phyloP scores from a whole-genome alignment of 2,113 vertebrate species.

The Formicarius rufipectus region DNA sequence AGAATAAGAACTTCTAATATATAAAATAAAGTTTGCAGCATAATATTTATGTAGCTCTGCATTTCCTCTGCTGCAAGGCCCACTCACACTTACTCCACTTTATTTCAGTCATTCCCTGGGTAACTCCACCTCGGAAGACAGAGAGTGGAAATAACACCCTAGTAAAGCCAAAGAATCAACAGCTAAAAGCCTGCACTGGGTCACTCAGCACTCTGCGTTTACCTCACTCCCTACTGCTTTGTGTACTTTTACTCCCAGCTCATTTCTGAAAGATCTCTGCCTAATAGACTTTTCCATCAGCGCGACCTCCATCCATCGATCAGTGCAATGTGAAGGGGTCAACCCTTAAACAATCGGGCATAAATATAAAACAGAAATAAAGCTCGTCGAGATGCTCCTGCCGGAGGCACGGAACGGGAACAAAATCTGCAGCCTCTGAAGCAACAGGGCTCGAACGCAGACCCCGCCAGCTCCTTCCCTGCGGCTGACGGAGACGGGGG shows the following conservation, averaged over 20 bases:
- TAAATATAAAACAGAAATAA: neutral
- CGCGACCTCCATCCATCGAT: neutral
- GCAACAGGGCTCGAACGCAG: neutral
- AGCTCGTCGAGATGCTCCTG: neutral
- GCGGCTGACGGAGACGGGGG: neutral
- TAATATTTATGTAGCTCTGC: fast-evolving
- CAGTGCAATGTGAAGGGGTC: fast-evolving
- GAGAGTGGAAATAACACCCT: neutral
- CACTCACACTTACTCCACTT: neutral
- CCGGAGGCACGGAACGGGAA: neutral
- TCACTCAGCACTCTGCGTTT: neutral
- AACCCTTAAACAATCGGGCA: neutral
- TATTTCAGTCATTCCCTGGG: neutral
- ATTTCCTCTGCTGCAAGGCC: neutral
- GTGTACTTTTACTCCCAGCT: neutral
- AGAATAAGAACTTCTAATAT: neutral
- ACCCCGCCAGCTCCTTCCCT: fast-evolving
- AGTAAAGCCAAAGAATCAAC: neutral
- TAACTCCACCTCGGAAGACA: neutral
- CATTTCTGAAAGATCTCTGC: neutral
- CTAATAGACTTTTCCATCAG: neutral
- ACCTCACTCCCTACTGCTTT: neutral
- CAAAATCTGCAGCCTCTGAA: neutral
- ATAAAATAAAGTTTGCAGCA: neutral
- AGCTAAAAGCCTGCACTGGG: neutral